These are phyloP conservation scores for Sphecodes monilicornis DNA, from an alignment of 2,888 invertebrate species.

Conservation along the genomic window DNA sequence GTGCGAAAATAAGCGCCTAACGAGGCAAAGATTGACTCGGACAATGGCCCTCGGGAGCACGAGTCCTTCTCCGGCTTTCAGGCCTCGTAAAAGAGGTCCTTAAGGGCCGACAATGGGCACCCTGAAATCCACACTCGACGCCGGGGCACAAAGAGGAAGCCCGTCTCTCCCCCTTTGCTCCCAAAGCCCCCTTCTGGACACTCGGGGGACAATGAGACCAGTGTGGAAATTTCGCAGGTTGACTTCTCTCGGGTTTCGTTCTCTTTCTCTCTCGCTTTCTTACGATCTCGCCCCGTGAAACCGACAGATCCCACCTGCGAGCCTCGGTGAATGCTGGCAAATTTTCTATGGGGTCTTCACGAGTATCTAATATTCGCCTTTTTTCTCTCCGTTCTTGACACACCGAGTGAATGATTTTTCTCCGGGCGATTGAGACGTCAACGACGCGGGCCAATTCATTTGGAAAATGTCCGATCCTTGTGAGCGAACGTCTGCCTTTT, in stretches of 20 bases:
- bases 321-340: constrained; percentile 80
- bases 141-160: constrained; percentile 60
- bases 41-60: constrained; percentile 79
- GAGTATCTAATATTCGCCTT: constrained; percentile 79
- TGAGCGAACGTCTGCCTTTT: neutral
- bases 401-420: neutral
- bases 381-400: constrained; percentile 48
- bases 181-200: constrained; percentile 29
- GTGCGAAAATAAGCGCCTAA: constrained; percentile 84
- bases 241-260: constrained; percentile 70
- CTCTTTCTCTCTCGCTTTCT: constrained; percentile 33
- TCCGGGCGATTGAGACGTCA: constrained; percentile 65
- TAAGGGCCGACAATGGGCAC: constrained; percentile 75
- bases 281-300: constrained; percentile 30
- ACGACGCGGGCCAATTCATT: constrained; percentile 78
- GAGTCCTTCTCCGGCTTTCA: constrained; percentile 73
- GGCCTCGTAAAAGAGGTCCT: constrained; percentile 75
- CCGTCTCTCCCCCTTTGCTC: neutral
- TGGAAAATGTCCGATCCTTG: constrained; percentile 71
- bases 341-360: constrained; percentile 80
- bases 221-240: constrained; percentile 82
- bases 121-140: constrained; percentile 80
- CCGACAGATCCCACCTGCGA: constrained; percentile 77
- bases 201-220: constrained; percentile 74
- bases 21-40: constrained; percentile 84